A percentile compares a stretch with the other conserved stretches of the same genome.
Evolutionary conservation across 2,888 invertebrate genomes (phyloP).

Genomic region (Gryllus longicercus): DNA sequence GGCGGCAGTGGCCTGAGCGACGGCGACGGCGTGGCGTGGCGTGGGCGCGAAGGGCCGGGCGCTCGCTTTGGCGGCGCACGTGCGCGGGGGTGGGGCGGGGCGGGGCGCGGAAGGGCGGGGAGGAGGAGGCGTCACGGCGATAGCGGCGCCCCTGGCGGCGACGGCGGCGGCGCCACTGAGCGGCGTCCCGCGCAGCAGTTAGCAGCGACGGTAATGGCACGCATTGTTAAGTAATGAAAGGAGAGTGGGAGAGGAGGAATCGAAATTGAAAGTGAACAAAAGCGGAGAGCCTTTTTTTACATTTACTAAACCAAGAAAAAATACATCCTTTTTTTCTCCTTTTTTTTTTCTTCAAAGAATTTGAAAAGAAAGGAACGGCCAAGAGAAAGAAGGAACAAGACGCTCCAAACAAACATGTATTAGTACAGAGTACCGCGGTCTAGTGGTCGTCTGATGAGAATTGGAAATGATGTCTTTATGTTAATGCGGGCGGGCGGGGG

Average conservation of each 20-base stretch:
- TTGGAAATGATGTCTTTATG: constrained; percentile 36
- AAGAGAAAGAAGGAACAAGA: neutral
- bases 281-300: constrained; percentile 18
- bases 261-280: constrained; percentile 11
- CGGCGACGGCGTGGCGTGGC: no score
- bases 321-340: neutral
- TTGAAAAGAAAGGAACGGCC: neutral
- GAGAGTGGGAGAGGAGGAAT: neutral
- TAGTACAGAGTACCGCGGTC: neutral
- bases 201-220: constrained; percentile 12
- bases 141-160: no score
- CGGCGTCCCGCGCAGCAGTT: neutral
- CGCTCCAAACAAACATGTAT: constrained; percentile 22
- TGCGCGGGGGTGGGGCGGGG: neutral
- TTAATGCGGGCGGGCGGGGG: constrained; percentile 27
- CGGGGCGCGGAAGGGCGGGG: neutral
- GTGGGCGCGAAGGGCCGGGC: no score
- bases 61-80: neutral
- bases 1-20: no score
- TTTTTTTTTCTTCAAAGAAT: neutral
- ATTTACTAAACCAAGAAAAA: constrained; percentile 18
- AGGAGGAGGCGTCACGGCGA: no score
- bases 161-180: neutral
- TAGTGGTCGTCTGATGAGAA: constrained; percentile 27
- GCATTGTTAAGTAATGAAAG: constrained; percentile 23